Evolutionary conservation across 2,113 vertebrate species (phyloP).

Genomic region (Muntiacus muntjak): DNA sequence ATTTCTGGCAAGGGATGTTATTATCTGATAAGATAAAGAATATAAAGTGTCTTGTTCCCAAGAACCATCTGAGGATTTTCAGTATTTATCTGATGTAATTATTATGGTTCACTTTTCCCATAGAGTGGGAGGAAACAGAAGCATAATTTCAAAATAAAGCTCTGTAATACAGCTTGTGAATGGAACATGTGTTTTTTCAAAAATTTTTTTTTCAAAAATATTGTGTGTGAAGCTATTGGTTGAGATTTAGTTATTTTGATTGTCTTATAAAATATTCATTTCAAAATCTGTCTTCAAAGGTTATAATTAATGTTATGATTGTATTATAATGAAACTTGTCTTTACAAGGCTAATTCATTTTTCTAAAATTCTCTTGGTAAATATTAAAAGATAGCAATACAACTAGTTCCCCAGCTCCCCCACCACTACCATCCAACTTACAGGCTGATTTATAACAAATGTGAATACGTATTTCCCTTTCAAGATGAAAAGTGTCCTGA

Average conservation of each 20-base stretch:
- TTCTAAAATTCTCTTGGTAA: background rate
- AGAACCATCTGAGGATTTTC: background rate
- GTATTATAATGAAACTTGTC: background rate
- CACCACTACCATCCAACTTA: background rate
- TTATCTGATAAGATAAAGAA: conserved; percentile 28
- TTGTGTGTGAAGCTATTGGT: background rate
- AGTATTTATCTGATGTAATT: background rate
- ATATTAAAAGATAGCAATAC: background rate
- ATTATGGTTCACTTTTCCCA: background rate
- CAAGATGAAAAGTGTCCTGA: conserved; percentile 69
- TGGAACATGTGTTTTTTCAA: background rate
- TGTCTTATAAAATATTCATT: background rate
- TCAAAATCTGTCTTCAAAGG: background rate
- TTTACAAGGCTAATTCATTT: conserved; percentile 4
- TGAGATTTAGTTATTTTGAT: background rate
- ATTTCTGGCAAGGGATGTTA: background rate
- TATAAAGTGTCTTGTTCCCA: background rate
- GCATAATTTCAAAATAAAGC: background rate
- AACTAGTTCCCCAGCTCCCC: background rate
- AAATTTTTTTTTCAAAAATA: background rate
- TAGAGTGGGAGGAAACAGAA: background rate
- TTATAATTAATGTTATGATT: conserved; percentile 3
- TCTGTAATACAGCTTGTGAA: background rate
- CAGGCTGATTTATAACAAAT: background rate
- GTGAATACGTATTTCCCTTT: conserved; percentile 45